A percentile compares a stretch with the other conserved stretches of the same genome.
These are phyloP conservation scores for Aphelenchoides bicaudatus DNA, from an alignment of 2,888 invertebrate genomes.

Conservation along the genomic window DNA sequence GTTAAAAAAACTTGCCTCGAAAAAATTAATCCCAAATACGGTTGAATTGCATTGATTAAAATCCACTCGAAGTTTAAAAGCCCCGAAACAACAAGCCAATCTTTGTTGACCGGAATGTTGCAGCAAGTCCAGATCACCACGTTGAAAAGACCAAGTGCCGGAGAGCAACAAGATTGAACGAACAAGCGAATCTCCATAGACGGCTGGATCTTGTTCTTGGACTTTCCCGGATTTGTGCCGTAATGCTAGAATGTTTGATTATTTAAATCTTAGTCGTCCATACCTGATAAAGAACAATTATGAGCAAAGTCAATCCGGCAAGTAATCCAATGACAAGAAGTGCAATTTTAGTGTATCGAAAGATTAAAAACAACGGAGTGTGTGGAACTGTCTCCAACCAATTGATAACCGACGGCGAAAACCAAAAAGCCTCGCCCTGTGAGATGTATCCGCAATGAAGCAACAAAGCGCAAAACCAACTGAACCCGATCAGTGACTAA, in stretches of 20 bases:
- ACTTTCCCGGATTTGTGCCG: not conserved
- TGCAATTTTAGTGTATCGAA: conserved; percentile 5
- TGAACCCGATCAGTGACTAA: not conserved
- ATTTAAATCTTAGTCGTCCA: not conserved
- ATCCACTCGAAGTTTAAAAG: conserved; percentile 9
- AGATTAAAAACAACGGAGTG: not conserved
- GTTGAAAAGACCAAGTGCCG: not conserved
- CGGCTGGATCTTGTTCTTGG: not conserved
- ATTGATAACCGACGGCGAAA: not conserved
- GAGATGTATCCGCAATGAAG: not conserved
- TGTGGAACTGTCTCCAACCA: conserved; percentile 1
- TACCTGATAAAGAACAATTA: conserved; percentile 6
- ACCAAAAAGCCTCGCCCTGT: conserved; percentile 3
- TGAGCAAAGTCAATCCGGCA: not conserved
- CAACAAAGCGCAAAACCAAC: conserved; percentile 1
- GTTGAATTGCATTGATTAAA: conserved; percentile 8
- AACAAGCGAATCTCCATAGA: conserved; percentile 4
- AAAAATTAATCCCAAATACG: not conserved
- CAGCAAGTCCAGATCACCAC: conserved; percentile 1
- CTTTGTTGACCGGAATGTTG: not conserved
- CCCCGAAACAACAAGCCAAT: not conserved
- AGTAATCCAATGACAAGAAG: not conserved
- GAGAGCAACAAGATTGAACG: conserved; percentile 1
- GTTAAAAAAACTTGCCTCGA: not conserved
- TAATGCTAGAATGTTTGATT: not conserved